Evolutionary conservation across 2,888 invertebrate species (phyloP).

Genomic region (Apamea sordens): DNA sequence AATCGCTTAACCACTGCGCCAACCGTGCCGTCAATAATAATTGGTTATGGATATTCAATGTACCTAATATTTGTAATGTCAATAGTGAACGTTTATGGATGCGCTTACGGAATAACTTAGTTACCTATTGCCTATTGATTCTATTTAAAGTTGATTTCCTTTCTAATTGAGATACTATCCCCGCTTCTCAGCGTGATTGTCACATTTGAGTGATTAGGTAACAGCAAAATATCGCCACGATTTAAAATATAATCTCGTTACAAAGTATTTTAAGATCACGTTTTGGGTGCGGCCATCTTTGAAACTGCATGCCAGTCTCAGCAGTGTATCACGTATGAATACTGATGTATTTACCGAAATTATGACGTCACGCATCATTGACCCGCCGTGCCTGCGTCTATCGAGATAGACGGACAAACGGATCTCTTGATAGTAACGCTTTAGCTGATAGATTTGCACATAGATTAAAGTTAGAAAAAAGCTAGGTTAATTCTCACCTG

Average conservation of each 20-base stretch:
- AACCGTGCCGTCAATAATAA: not conserved
- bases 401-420: slow-evolving; percentile 56
- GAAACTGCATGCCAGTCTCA: slow-evolving; percentile 72
- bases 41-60: not conserved
- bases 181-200: not conserved
- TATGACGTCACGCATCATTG: slow-evolving; percentile 87
- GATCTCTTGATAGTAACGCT: slow-evolving; percentile 31
- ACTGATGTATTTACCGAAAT: slow-evolving; percentile 76
- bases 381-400: slow-evolving; percentile 77
- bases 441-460: not conserved
- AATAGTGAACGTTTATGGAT: not conserved
- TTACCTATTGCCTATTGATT: not conserved
- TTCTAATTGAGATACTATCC: slow-evolving; percentile 11
- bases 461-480: not conserved
- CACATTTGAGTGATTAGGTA: slow-evolving; percentile 18
- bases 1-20: too few relatives aligned
- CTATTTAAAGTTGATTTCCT: not conserved
- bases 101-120: not conserved
- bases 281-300: slow-evolving; percentile 74
- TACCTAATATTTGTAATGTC: too few relatives aligned
- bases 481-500: not conserved
- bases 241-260: slow-evolving; percentile 46
- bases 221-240: slow-evolving; percentile 13
- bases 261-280: slow-evolving; percentile 57
- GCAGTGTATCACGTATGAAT: slow-evolving; percentile 68